Conservation (phyloP, 2,113 vertebrate species). For the Erinaceus europaeus region DNA sequence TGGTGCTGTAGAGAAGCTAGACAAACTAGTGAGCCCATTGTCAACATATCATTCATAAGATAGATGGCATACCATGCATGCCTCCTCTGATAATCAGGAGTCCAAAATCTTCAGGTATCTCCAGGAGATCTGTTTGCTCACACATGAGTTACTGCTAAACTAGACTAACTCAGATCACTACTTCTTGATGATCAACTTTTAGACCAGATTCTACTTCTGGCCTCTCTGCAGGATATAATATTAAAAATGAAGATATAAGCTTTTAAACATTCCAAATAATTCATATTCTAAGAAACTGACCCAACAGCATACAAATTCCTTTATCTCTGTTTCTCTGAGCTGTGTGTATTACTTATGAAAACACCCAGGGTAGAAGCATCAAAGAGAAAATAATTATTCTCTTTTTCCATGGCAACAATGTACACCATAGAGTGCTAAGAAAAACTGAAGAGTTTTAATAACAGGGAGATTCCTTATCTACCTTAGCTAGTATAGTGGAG, state of each 20-base stretch:
- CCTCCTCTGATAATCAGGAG: not conserved
- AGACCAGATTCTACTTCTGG: slow-evolving; percentile 57
- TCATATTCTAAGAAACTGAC: slow-evolving; percentile 53
- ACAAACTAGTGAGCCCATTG: slow-evolving; percentile 45
- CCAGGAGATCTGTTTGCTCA: slow-evolving; percentile 32
- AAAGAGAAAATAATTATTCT: slow-evolving; percentile 63
- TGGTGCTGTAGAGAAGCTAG: slow-evolving; percentile 24
- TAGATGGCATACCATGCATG: not conserved
- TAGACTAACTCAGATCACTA: slow-evolving; percentile 10
- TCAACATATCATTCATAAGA: not conserved
- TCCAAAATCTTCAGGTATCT: not conserved
- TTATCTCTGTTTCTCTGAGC: slow-evolving; percentile 44
- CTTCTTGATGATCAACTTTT: slow-evolving; percentile 59
- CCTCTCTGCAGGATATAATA: slow-evolving; percentile 34
- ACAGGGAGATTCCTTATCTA: slow-evolving; percentile 7
- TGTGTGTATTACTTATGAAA: slow-evolving; percentile 48
- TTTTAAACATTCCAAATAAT: slow-evolving; percentile 35
- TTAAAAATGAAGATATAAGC: slow-evolving; percentile 34
- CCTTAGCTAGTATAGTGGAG: not conserved
- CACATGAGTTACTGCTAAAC: not conserved
- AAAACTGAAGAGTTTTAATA: slow-evolving; percentile 64
- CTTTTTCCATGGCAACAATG: slow-evolving; percentile 49
- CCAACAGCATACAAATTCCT: slow-evolving; percentile 57
- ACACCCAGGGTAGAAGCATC: not conserved
- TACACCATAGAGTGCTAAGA: slow-evolving; percentile 52